Base-by-base conservation (phyloP, 2,113 vertebrate genomes). In the Nerophis lumbriciformis region DNA sequence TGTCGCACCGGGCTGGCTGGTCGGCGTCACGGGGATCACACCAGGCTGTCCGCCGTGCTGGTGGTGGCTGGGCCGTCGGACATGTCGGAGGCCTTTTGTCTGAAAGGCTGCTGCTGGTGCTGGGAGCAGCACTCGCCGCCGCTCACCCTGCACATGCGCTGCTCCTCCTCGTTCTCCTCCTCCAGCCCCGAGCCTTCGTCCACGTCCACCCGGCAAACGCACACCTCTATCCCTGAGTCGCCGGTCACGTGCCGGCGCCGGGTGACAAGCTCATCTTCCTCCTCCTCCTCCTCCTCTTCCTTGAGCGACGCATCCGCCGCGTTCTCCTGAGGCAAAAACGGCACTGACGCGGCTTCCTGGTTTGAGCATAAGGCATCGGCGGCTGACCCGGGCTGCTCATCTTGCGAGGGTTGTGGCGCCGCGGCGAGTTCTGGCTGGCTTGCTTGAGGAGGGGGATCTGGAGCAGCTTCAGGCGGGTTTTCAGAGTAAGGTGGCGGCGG, bases 141-240 rank as follows among this genome's bases (percentile, higher is more conserved):
- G 0, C 66, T 68, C 1, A 60, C 84, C 79, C 73, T 83, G 57
- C 89, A 91, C 73, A 80, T 71, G 44, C 63, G 68, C 44, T 74
- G 77, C 47, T 83, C 83, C 58, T 85, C 86, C 1, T 84, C 87
- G 6, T 77, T 72, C n/a, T 89, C 88, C 69, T 88, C 87, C 55
- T 90, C 90, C 0, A 73, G 76, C 48, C 82, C 88, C 0, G 82
- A 88, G 69, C 80, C 80, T 37, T 88, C 87, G 0, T 90, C 89
- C 0, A 78, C 72, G 1, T 91, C 90, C 71, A 91, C 72, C 68
- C 82, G 89, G 77, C 91, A 92, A 19, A 91, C 84, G 13, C 92
- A 93, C 69, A 93, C 87, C 75, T 92, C 91, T 5, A 93, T 92
- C 63, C 92, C 92, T 1, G 92, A 93, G 81, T 93, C 92, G 5